phyloP scores from a whole-genome alignment of 1,140 invertebrate genomes.

The Philopotamus ludificatus region DNA sequence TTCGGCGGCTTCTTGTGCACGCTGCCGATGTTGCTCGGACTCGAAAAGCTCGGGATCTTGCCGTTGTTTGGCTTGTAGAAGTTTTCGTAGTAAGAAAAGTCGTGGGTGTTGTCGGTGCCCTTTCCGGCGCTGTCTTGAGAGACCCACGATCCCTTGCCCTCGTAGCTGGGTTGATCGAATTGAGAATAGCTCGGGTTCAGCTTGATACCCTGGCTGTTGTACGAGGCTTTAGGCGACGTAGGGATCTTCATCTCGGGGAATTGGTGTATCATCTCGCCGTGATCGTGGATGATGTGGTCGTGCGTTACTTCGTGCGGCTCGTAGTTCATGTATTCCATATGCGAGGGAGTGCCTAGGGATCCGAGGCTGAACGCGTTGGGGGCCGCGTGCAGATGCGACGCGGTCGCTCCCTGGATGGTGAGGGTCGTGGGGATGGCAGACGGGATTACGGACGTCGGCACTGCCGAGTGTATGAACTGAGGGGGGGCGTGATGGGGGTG shows the following conservation, averaged over 20 bases:
- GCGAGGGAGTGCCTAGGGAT: constrained; percentile 46
- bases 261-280: constrained; percentile 50
- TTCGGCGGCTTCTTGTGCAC: not conserved
- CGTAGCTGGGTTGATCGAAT: constrained; percentile 39
- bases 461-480: not conserved
- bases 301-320: constrained; percentile 53
- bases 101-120: constrained; percentile 42
- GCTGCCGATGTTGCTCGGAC: not conserved
- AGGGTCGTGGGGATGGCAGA: constrained; percentile 43
- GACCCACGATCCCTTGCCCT: constrained; percentile 42
- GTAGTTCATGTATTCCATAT: constrained; percentile 51
- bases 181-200: constrained; percentile 36
- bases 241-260: constrained; percentile 44
- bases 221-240: constrained; percentile 48
- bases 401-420: constrained; percentile 44
- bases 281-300: constrained; percentile 54
- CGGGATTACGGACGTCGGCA: not conserved
- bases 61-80: constrained; percentile 41
- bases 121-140: constrained; percentile 43
- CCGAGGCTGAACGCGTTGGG: constrained; percentile 39
- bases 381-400: constrained; percentile 23
- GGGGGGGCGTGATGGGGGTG: constrained; percentile 20
- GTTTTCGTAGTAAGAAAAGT: constrained; percentile 51
- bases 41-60: constrained; percentile 10
- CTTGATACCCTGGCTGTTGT: constrained; percentile 48